These are phyloP conservation scores for Eupithecia insigniata DNA, from an alignment of 2,888 invertebrate species.

Conservation along the genomic window DNA sequence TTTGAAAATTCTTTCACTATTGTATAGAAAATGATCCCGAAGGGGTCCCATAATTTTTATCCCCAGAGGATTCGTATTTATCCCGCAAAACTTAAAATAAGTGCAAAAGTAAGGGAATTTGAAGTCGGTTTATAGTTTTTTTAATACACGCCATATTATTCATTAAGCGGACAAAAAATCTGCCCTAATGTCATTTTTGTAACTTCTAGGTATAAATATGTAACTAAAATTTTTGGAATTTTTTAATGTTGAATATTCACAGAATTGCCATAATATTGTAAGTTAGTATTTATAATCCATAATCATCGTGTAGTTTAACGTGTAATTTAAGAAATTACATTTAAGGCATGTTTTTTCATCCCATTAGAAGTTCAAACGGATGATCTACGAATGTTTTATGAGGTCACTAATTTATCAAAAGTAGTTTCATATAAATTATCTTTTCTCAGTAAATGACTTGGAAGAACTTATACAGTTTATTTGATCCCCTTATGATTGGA, in stretches of 20 bases:
- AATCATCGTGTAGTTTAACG: slow-evolving; percentile 23
- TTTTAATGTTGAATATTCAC: neutral
- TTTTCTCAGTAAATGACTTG: neutral
- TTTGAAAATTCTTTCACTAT: no score
- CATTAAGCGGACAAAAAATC: neutral
- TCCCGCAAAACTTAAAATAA: no score
- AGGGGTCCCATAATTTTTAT: neutral
- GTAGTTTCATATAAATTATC: neutral
- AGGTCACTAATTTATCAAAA: neutral
- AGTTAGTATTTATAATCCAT: slow-evolving; percentile 12
- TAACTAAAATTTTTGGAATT: neutral
- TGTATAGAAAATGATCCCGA: no score
- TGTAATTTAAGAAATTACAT: slow-evolving; percentile 10
- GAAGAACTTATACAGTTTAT: neutral
- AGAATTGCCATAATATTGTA: slow-evolving; percentile 3
- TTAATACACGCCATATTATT: no score
- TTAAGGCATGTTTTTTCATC: neutral
- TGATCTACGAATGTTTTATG: neutral
- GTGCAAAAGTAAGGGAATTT: no score
- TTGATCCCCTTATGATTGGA: neutral
- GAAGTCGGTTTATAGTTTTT: no score
- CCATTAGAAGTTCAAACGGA: neutral
- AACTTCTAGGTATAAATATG: no score
- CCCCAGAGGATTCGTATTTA: no score
- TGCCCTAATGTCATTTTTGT: neutral